Conservation (phyloP, 1,140 invertebrate species). For the Akabosia matsudoensis region DNA sequence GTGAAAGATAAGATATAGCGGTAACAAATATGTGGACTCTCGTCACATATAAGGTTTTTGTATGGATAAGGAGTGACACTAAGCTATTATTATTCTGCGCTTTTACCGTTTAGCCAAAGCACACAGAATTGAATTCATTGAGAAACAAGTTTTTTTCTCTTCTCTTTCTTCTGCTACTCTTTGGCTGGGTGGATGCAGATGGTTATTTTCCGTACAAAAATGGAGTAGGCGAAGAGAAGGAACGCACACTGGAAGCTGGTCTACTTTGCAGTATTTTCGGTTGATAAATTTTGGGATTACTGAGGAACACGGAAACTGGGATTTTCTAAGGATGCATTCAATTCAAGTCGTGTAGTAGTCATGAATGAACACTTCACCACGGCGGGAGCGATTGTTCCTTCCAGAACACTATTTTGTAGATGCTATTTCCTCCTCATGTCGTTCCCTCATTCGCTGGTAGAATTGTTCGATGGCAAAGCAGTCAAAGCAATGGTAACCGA, state of each 20-base stretch:
- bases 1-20: too few species aligned
- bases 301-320: constrained; percentile 22
- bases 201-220: too few species aligned
- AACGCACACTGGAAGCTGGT: not conserved
- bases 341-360: constrained; percentile 2
- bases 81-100: constrained; percentile 6
- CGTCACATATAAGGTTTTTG: too few species aligned
- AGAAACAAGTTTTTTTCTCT: not conserved
- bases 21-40: too few species aligned
- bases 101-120: constrained; percentile 6
- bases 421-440: not conserved
- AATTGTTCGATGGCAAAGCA: too few species aligned
- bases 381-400: not conserved
- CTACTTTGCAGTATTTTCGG: constrained; percentile 9
- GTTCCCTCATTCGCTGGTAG: too few species aligned
- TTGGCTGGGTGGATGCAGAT: too few species aligned
- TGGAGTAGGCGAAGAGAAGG: not conserved
- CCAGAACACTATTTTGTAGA: not conserved
- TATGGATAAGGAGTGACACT: constrained; percentile 3
- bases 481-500: too few species aligned
- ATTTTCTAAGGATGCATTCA: constrained; percentile 22
- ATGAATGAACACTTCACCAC: constrained; percentile 17
- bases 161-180: not conserved
- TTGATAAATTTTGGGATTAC: constrained; percentile 25
- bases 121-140: constrained; percentile 20